Evolutionary conservation across 2,797 vertebrate genomes (phyloP).

Genomic region (Bovichtus diacanthus): DNA sequence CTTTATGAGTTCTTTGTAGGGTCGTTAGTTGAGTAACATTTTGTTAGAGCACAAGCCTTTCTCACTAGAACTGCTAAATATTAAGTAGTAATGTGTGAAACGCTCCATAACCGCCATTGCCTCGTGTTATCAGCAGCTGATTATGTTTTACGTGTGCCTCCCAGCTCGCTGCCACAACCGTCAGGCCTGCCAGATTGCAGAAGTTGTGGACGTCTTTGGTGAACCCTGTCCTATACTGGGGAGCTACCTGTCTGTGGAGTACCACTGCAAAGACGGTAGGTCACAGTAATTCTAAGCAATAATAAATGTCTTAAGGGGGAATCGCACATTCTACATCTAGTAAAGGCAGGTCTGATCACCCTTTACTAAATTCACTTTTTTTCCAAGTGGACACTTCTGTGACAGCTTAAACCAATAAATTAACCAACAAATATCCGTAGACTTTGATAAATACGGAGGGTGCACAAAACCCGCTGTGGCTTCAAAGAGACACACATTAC

Average conservation of each 20-base stretch:
- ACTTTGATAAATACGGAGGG: background rate
- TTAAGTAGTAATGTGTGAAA: background rate
- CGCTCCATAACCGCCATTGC: background rate
- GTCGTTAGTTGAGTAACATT: background rate
- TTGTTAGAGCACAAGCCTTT: background rate
- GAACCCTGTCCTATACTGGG: constrained; percentile 87
- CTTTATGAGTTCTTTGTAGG: background rate
- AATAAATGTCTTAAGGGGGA: background rate
- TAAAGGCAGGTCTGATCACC: background rate
- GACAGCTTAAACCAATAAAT: background rate
- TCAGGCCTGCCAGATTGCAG: constrained; percentile 87
- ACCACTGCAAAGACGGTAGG: constrained; percentile 91
- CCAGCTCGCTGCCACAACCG: constrained; percentile 85
- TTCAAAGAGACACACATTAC: background rate
- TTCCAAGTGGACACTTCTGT: background rate
- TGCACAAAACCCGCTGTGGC: background rate
- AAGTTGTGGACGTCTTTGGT: constrained; percentile 82
- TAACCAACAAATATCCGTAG: background rate
- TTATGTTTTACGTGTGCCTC: background rate
- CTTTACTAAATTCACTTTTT: background rate
- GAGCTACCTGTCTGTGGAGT: constrained; percentile 90
- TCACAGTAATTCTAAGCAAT: background rate
- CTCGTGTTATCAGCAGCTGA: background rate
- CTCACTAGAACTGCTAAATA: background rate
- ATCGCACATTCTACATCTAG: background rate